Percentiles rank a stretch among this genome's conserved stretches.
Evolutionary conservation across 1,140 invertebrate genomes (phyloP).

Genomic region (Argopecten irradians): DNA sequence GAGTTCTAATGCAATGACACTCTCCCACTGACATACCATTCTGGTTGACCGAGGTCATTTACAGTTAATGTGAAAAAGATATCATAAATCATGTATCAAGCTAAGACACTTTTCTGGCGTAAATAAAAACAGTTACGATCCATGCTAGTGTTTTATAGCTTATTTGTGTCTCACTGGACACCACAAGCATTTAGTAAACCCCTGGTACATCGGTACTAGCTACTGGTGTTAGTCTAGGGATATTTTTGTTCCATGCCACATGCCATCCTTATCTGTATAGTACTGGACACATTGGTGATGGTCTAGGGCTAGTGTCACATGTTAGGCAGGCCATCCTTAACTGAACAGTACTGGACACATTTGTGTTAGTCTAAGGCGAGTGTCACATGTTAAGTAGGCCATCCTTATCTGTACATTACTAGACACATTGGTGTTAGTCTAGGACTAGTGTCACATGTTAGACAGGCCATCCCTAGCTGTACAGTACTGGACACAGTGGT

Average conservation of each 20-base stretch:
- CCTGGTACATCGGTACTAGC: neutral
- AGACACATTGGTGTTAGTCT: neutral
- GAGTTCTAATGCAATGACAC: slow-evolving; percentile 15
- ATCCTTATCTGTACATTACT: too few species aligned
- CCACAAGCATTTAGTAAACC: neutral
- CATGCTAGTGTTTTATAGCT: neutral
- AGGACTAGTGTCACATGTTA: neutral
- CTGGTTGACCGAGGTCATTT: neutral
- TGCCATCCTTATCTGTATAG: too few species aligned
- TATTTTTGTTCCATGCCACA: neutral
- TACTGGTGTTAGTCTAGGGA: neutral
- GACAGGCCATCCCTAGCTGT: too few species aligned
- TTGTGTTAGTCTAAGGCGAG: neutral
- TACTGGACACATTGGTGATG: neutral
- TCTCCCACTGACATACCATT: neutral
- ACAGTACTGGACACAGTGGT: neutral
- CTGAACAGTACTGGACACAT: neutral
- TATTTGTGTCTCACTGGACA: neutral
- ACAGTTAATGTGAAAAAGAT: neutral
- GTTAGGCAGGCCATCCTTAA: too few species aligned
- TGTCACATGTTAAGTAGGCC: neutral
- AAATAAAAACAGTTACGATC: slow-evolving; percentile 18
- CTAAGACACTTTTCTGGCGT: neutral
- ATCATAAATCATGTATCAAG: slow-evolving; percentile 1
- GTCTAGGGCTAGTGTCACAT: neutral